These are phyloP conservation scores for Aphaenogaster rudis DNA, from an alignment of 1,140 invertebrate genomes.

Conservation along the genomic window DNA sequence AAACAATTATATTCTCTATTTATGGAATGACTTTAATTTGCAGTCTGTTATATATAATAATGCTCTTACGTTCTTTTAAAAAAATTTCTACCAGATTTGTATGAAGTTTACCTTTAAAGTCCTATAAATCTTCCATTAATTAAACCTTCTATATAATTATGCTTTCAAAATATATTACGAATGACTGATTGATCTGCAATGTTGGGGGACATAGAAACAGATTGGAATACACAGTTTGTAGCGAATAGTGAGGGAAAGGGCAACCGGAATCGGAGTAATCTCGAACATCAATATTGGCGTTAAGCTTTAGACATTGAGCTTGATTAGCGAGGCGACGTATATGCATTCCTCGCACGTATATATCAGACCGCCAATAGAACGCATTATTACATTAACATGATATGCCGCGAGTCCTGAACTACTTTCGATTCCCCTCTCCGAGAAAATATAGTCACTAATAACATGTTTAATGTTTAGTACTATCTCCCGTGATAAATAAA, in stretches of 20 bases:
- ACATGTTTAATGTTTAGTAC: background rate
- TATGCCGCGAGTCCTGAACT: conserved; percentile 19
- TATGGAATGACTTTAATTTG: background rate
- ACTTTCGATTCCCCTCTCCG: background rate
- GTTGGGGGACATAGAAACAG: conserved; percentile 4
- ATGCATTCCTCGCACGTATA: conserved; percentile 44
- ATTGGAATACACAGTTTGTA: conserved; percentile 34
- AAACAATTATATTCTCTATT: background rate
- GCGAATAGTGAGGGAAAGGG: conserved; percentile 42
- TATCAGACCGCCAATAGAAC: conserved; percentile 43
- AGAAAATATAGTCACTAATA: background rate
- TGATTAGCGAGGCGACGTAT: conserved; percentile 66
- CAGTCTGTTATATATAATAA: background rate
- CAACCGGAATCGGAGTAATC: conserved; percentile 68
- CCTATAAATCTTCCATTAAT: background rate
- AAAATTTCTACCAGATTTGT: background rate
- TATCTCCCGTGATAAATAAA: background rate
- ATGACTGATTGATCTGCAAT: conserved; percentile 3
- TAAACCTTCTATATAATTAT: background rate
- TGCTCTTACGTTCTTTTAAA: background rate
- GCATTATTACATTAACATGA: conserved; percentile 57
- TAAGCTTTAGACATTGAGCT: conserved; percentile 74
- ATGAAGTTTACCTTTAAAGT: background rate
- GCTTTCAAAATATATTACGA: conserved; percentile 15
- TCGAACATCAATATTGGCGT: conserved; percentile 75